Percentiles rank a stretch among this genome's conserved stretches.
Evolutionary conservation across 2,888 invertebrate genomes (phyloP).

Genomic region (Homarus gammarus): DNA sequence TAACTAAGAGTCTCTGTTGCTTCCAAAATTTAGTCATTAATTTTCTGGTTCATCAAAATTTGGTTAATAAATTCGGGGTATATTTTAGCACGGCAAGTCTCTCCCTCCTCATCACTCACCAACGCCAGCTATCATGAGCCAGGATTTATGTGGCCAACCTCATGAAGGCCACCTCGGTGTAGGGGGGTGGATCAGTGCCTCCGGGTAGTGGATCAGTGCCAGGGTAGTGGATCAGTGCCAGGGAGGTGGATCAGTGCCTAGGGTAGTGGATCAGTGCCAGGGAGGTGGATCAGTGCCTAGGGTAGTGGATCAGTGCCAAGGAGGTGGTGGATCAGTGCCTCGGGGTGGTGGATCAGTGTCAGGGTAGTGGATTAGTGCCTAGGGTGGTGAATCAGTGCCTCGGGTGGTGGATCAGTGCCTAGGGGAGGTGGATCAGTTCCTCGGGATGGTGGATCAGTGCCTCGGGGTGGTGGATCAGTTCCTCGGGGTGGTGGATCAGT

Average conservation of each 20-base stretch:
- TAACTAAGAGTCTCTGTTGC: too few species aligned
- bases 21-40: slow-evolving; percentile 8
- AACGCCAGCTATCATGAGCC: background rate
- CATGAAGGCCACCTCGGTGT: too few species aligned
- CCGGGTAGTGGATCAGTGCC: background rate
- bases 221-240: background rate
- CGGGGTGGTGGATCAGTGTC: background rate
- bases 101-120: slow-evolving; percentile 31
- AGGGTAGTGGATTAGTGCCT: background rate
- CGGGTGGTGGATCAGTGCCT: background rate
- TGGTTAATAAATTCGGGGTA: slow-evolving; percentile 8
- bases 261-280: background rate
- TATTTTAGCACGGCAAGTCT: background rate
- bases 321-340: too few species aligned
- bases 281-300: background rate
- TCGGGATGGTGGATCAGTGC: background rate
- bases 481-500: background rate
- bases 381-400: too few species aligned
- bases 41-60: slow-evolving; percentile 17
- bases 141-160: background rate
- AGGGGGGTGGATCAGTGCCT: too few species aligned
- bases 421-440: background rate
- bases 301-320: background rate
- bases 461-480: too few species aligned
- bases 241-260: background rate